These are phyloP conservation scores for Cantharis nigra DNA, from an alignment of 2,888 invertebrate genomes.

Conservation along the genomic window DNA sequence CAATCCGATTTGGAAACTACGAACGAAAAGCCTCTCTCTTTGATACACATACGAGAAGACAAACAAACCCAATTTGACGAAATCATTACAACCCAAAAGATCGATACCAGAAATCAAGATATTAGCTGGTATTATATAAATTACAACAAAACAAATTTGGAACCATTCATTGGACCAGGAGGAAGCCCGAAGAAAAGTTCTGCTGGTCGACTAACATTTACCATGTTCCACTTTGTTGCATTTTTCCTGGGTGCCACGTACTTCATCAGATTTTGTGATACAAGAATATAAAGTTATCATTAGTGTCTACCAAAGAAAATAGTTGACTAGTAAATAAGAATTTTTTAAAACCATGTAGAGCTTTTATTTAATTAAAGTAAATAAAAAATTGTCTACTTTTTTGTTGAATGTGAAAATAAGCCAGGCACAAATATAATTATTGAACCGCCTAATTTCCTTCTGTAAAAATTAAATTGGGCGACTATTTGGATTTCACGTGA, in stretches of 20 bases:
- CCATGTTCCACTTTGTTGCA: neutral
- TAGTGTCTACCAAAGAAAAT: constrained; percentile 3
- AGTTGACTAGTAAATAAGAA: neutral
- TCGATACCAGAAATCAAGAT: constrained; percentile 54
- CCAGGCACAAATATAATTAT: neutral
- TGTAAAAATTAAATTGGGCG: neutral
- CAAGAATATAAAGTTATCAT: neutral
- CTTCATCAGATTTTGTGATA: neutral
- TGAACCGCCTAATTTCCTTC: neutral
- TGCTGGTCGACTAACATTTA: neutral
- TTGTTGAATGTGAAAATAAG: neutral
- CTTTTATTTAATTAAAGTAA: neutral
- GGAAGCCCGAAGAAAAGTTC: neutral
- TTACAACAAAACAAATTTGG: constrained; percentile 68
- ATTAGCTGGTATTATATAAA: constrained; percentile 88
- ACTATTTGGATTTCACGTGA: neutral
- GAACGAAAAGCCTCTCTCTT: constrained; percentile 28
- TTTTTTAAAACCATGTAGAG: neutral
- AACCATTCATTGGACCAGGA: constrained; percentile 35
- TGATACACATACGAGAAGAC: constrained; percentile 33
- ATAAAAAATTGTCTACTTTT: neutral
- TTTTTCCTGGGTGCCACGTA: neutral
- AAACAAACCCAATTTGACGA: constrained; percentile 26
- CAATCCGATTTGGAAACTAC: constrained; percentile 36
- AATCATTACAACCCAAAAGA: constrained; percentile 53